Percentiles rank a stretch among this genome's conserved stretches.
Evolutionary conservation across 2,888 invertebrate species (phyloP).

Genomic region (Oxyscelio sp.): DNA sequence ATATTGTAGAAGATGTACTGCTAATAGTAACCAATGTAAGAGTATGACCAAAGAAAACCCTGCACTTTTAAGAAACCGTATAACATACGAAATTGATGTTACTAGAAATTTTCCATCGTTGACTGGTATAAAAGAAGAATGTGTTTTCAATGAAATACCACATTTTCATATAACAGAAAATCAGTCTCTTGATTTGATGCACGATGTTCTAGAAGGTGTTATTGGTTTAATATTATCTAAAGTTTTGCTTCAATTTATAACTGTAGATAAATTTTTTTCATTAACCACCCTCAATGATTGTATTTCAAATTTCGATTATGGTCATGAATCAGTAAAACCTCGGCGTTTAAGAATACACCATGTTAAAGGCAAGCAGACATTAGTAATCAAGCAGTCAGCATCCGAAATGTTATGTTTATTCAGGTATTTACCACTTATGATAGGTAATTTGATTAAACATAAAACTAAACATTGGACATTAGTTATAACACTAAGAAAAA

Average conservation of each 20-base stretch:
- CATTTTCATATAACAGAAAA: constrained; percentile 62
- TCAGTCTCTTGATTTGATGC: constrained; percentile 46
- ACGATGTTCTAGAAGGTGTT: constrained; percentile 48
- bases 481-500: constrained; percentile 34
- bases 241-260: constrained; percentile 22
- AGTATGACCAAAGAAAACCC: constrained; percentile 23
- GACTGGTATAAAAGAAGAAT: constrained; percentile 42
- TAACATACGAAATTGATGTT: constrained; percentile 36
- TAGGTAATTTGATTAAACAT: constrained; percentile 45
- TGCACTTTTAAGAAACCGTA: constrained; percentile 7
- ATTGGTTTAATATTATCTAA: constrained; percentile 33
- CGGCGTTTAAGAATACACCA: constrained; percentile 1
- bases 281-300: constrained; percentile 13
- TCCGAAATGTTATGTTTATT: constrained; percentile 46
- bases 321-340: constrained; percentile 14
- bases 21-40: constrained; percentile 27
- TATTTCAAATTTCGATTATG: constrained; percentile 30
- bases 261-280: constrained; percentile 8
- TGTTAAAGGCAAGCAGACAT: not conserved
- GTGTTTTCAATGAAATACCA: constrained; percentile 34
- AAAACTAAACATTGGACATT: constrained; percentile 56
- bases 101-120: constrained; percentile 6
- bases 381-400: constrained; percentile 27
- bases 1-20: constrained; percentile 36
- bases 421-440: constrained; percentile 43